Percentiles rank a stretch among this genome's conserved stretches.
phyloP scores from a whole-genome alignment of 1,140 invertebrate species.

The Cepaea nemoralis region DNA sequence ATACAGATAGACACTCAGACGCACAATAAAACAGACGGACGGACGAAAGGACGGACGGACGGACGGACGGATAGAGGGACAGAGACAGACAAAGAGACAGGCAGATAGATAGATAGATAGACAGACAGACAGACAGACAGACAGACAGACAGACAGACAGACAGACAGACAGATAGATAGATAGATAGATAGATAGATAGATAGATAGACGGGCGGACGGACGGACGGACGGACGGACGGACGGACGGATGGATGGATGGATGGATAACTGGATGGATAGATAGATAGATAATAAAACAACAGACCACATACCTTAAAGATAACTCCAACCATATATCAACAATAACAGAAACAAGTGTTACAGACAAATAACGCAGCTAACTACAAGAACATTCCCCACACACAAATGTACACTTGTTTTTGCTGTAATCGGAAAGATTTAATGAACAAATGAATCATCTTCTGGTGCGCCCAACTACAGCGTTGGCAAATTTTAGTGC shows the following conservation, averaged over 20 bases:
- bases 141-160: conserved; percentile 12
- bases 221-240: neutral
- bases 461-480: neutral
- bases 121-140: neutral
- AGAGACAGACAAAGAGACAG: no score
- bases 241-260: conserved; percentile 11
- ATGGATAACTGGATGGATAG: conserved; percentile 20
- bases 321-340: no score
- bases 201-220: conserved; percentile 24
- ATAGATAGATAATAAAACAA: conserved; percentile 13
- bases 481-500: neutral
- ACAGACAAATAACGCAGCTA: no score
- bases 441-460: neutral
- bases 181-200: conserved; percentile 30
- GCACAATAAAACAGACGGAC: no score
- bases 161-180: conserved; percentile 7
- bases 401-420: neutral
- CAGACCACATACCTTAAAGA: neutral
- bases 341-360: no score
- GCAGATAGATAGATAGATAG: neutral
- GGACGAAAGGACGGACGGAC: no score
- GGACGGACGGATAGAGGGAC: no score
- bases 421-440: neutral
- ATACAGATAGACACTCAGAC: no score
- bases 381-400: neutral